A percentile compares a stretch with the other conserved stretches of the same genome.
Evolutionary conservation across 2,797 vertebrate genomes (phyloP).

Genomic region (Luscinia megarhynchos): DNA sequence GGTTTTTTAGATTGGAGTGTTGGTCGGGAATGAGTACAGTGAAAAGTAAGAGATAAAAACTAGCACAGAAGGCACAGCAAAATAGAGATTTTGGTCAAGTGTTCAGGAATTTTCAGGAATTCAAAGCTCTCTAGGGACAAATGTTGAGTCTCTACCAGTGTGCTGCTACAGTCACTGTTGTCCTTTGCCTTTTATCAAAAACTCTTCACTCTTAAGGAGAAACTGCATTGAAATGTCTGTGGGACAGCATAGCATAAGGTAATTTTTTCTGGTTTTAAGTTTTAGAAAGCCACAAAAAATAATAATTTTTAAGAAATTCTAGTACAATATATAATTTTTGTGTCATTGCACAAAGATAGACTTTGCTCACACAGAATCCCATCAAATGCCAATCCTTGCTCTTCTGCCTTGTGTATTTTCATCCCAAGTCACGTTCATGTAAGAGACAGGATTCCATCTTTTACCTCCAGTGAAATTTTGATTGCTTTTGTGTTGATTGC

Average conservation of each 20-base stretch:
- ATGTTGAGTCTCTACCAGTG: background rate
- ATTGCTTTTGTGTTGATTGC: background rate
- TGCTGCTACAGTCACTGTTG: background rate
- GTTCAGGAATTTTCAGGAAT: background rate
- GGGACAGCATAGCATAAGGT: fast-evolving
- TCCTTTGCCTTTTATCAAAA: background rate
- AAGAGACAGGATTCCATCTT: background rate
- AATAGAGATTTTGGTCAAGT: background rate
- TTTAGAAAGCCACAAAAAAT: background rate
- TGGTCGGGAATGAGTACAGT: background rate
- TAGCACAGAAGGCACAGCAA: background rate
- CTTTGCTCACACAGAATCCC: fast-evolving
- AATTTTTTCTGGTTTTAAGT: background rate
- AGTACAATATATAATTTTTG: background rate
- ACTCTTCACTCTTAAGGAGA: background rate
- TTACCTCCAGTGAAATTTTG: background rate
- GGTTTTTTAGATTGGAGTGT: background rate
- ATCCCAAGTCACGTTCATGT: background rate
- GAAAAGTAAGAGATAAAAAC: background rate
- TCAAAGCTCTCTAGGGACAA: background rate
- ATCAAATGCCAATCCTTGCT: background rate
- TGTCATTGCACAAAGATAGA: background rate
- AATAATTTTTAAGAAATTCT: background rate
- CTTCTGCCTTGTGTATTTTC: background rate
- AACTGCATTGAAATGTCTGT: background rate